Base-by-base conservation (phyloP, 2,113 vertebrate species). In the Gallinago jamesoni region DNA sequence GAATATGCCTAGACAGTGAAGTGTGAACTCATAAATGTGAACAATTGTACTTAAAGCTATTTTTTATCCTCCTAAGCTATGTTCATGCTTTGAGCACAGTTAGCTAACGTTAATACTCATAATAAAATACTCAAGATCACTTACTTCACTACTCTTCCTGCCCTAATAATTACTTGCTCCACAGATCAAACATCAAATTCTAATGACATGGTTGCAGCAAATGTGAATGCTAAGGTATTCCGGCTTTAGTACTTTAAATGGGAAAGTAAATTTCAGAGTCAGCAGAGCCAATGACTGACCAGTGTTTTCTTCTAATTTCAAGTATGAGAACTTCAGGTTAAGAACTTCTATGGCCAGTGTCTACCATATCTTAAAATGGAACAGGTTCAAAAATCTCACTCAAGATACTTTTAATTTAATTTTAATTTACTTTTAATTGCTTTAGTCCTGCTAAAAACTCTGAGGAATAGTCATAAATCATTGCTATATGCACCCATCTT, bases 21-120 rank as follows among this genome's bases (percentile, higher is more conserved):
- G 52, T 82, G 74, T 91, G 91, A 92, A 73, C 19, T 84, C 81
- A 76, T 80, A 89, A 92, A 91, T 89, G 33, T 84, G 84, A 92
- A 14, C 45, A 84, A 67, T 75, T 56, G 13, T 84, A 84, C 43
- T 87, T 75, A 25, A 88, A 89, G 50, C 21, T 72, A 63, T 81
- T 78, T 95, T 77, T 91, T 81, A 78, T 77, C 81, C 69, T 93
- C 47, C 28, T 55, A 81, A 93, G 4, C 24, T 30, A 37, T 55
- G 24, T 67, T 89, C 77, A 79, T 39, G 28, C 73, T 91, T 83
- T 78, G 55, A 89, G 41, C 59, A 63, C 45, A 19, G 16, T 53
- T 89, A 87, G 30, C 31, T 89, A 59, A 91, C 87, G 37, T 82
- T 81, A 35, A 13, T 22, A 55, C 63, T 67, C n/a, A 30, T 87